Base-by-base conservation (phyloP, 2,797 vertebrate species). In the Macropodus opercularis region DNA sequence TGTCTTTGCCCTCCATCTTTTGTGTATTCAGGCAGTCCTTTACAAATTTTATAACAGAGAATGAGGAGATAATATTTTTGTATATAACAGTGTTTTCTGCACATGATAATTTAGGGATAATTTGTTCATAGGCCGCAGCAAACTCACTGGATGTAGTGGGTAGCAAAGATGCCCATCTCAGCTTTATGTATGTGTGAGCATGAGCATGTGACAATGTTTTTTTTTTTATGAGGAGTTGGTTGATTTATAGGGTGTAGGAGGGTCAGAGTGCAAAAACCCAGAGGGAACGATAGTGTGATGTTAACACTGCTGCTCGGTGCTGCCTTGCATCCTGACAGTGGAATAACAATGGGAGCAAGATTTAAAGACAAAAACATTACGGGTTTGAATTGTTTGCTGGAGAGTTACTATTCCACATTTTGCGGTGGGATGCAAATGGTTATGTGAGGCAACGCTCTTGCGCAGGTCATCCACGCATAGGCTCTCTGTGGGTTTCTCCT, bases 221-320 rank as follows among this genome's bases (percentile, higher is more conserved):
- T 74, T 55, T 71, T 32, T 52, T 39, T 67, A 63, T 39, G 54
- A 57, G 27, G 38, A 44, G 43, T 48, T 50, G 51, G 59, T 18
- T 65, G 82, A 85, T 87, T 85, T 85, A 88, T 80, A 40, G 74
- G 42, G 64, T 63, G 42, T 69, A 51, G 46, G 55, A 59, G 71
- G 80, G 46, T 32, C 29, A 72, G 44, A 64, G 65, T 73, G 53
- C 27, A 77, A 81, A n/a, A 75, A 69, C 74, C 58, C 67, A 39
- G 4, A 57, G 69, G 79, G 72, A 50, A 59, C 29, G 0, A 15
- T 36, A 43, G 52, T 63, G 75, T 73, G 77, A 72, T 49, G 71
- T 77, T 80, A 81, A 74, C 71, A 70, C 72, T 63, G 65, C 52
- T 35, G 64, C 24, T 66, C 62, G 53, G 49, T 59, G 68, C 58